Conservation (phyloP, 2,888 invertebrate species). For the Aphrophora alni region DNA sequence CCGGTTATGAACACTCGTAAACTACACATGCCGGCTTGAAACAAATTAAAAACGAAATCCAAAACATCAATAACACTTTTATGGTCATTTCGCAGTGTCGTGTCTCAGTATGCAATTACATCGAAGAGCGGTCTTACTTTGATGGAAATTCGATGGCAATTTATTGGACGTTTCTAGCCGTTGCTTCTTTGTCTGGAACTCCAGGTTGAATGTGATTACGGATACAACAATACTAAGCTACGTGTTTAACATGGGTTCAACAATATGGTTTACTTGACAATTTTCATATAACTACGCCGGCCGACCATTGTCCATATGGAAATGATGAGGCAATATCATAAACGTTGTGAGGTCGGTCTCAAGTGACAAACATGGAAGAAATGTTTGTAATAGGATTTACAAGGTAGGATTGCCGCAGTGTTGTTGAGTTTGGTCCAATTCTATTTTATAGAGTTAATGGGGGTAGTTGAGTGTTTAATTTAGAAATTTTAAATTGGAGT, state of each 20-base stretch:
- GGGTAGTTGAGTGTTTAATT: not conserved
- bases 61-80: slow-evolving; percentile 4
- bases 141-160: slow-evolving; percentile 9
- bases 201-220: not conserved
- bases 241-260: not conserved
- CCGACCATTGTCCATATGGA: not conserved
- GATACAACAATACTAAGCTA: not conserved
- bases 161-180: not conserved
- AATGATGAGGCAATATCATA: not conserved
- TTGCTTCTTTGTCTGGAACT: not conserved
- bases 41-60: slow-evolving; percentile 2
- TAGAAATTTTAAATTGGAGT: too few species aligned
- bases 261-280: not conserved
- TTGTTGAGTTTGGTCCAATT: not conserved
- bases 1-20: slow-evolving; percentile 37
- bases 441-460: not conserved
- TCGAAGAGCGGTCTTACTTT: not conserved
- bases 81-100: slow-evolving; percentile 1
- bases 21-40: slow-evolving; percentile 32
- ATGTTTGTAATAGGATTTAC: not conserved
- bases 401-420: not conserved
- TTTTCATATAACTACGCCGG: not conserved
- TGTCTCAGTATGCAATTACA: not conserved
- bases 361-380: not conserved
- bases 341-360: not conserved